Conservation (phyloP, 2,888 invertebrate genomes). For the Thera obeliscata region DNA sequence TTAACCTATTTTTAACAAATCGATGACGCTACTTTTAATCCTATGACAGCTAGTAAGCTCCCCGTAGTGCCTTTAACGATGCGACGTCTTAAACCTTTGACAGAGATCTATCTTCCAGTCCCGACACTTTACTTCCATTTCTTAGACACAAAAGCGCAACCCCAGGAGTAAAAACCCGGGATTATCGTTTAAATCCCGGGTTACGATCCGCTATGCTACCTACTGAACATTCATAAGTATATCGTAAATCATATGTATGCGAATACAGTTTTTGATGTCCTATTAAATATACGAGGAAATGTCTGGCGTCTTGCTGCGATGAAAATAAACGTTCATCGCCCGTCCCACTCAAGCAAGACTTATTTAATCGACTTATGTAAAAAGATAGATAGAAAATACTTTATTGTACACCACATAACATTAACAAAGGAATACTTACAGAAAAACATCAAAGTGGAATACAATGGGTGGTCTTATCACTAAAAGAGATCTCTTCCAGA, state of each 20-base stretch:
- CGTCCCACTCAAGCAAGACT: constrained; percentile 1
- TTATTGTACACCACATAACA: too few relatives aligned
- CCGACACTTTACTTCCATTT: constrained; percentile 18
- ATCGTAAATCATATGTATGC: constrained; percentile 35
- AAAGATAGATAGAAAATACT: too few relatives aligned
- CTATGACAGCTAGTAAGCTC: constrained; percentile 17
- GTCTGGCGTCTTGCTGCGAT: constrained; percentile 36
- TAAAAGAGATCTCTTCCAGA: too few relatives aligned
- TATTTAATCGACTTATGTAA: constrained; percentile 10
- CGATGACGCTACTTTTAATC: constrained; percentile 11
- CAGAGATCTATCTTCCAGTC: constrained; percentile 22
- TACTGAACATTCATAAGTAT: constrained; percentile 30
- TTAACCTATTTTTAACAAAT: constrained; percentile 10
- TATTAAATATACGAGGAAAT: constrained; percentile 38
- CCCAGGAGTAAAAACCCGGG: constrained; percentile 20
- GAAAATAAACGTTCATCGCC: constrained; percentile 17
- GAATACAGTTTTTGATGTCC: constrained; percentile 40
- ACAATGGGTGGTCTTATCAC: too few relatives aligned
- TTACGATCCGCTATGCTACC: constrained; percentile 22
- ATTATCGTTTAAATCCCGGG: constrained; percentile 28
- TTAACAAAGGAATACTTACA: too few relatives aligned
- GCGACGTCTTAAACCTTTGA: constrained; percentile 19
- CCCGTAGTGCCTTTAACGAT: constrained; percentile 10
- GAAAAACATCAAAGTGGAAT: too few relatives aligned
- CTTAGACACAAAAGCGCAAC: constrained; percentile 25